Base-by-base conservation (phyloP, 2,113 vertebrate species). In the Megatriorchis doriae region DNA sequence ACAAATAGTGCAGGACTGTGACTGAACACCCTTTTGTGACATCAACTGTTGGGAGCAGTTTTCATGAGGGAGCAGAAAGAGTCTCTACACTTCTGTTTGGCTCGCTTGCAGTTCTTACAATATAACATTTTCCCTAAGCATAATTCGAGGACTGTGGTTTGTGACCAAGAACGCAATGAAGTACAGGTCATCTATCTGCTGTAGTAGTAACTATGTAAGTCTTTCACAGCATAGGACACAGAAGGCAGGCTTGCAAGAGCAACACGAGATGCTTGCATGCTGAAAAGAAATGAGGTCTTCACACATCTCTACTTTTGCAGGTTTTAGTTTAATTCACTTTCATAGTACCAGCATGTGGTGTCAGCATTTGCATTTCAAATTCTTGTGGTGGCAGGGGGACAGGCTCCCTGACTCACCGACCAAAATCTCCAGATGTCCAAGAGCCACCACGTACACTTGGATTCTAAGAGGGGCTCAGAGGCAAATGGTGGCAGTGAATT, bases 361-460 rank as follows among this genome's bases (percentile, higher is more conserved):
- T 56, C 71, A 31, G n/a, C 12, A 16, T 7, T 7, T 52, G 12
- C 5, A 42, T 75, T 90, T 88, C n/a, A 72, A 38, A 23, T 42
- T 67, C 32, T 45, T 19, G 6, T 27, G 38, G 61, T 4, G 56
- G 48, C 27, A 65, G 32, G 4, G 47, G 23, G 16, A 36, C 14
- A 55, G 58, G 47, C 14, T 47, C 29, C 21, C 20, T 38, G 7
- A 42, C 20, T 72, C 12, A 18, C 5, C 0, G 0, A 27, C n/a
- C 8, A 53, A 81, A 45, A 70, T 40, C 15, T 42, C 81, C 17
- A 15, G 11, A 45, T 27, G 9, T 36, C 9, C 58, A 50, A 50
- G 48, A 67, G 13, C 15, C 10, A 43, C 34, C 52, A 10, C 0
- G 0, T 40, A 47, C 13, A 4, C 11, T 14, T 56, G 19, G 20